Percentiles rank a stretch among this genome's conserved stretches.
Evolutionary conservation across 2,888 invertebrate species (phyloP).

Genomic region (Pachycephus smyrnensis): DNA sequence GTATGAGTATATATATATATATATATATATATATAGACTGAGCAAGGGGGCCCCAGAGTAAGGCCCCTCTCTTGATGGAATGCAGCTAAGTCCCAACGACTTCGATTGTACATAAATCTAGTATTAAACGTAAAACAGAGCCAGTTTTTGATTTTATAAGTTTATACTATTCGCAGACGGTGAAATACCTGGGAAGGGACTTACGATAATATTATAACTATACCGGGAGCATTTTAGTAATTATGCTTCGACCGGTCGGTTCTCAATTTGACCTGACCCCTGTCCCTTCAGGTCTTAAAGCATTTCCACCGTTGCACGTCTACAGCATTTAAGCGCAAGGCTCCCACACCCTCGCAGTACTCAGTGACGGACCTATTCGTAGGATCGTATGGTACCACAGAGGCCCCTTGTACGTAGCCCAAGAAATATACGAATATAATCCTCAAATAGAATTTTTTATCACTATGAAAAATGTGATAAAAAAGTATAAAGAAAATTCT

Average conservation of each 20-base stretch:
- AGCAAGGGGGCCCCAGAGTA: slow-evolving; percentile 18
- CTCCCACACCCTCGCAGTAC: background rate
- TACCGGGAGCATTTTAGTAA: background rate
- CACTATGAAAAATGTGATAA: background rate
- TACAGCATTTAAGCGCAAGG: background rate
- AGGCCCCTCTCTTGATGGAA: slow-evolving; percentile 42
- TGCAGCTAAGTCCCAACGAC: slow-evolving; percentile 38
- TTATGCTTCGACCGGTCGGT: background rate
- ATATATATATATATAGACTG: slow-evolving; percentile 6
- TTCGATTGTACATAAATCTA: background rate
- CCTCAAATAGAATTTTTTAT: background rate
- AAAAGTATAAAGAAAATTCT: background rate
- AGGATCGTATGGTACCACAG: background rate
- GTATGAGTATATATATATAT: slow-evolving; percentile 36
- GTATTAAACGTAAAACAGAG: background rate
- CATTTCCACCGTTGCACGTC: background rate
- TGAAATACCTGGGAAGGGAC: background rate
- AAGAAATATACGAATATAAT: background rate
- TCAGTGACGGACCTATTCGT: background rate
- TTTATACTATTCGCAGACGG: background rate
- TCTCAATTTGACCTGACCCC: background rate
- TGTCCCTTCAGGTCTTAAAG: background rate
- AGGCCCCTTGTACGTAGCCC: background rate
- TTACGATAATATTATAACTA: background rate
- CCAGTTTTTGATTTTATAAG: background rate